Evolutionary conservation across 2,888 invertebrate genomes (phyloP), one percentile per base, ranked within the genome.

Genomic region (Physocephala rufipes): DNA sequence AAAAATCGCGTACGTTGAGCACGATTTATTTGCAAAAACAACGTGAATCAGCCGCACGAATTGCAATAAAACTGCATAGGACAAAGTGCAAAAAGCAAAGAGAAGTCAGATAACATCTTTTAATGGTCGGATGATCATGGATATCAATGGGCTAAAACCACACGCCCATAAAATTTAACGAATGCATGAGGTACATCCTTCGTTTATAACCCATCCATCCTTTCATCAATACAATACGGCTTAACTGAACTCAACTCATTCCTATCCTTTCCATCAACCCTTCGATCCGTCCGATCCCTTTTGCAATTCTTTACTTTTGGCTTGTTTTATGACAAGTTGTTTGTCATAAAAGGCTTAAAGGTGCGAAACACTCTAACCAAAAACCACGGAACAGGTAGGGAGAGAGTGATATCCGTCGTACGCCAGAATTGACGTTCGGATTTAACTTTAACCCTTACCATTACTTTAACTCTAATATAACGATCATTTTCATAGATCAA

Each of bases 71-170:
- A 24, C 4, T 55, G 21, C 53, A 24, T 24, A 55, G 36, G 5
- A 36, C n/a, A 36, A 36, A 4, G 36, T 2, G 24, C 21, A 19
- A 47, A 58, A 26, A 59, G 68, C 70, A 70, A 74, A 73, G 71
- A 58, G 49, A 67, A 12, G 30, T 19, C 66, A 13, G 59, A 49
- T 19, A 67, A 49, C 70, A 71, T 64, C 72, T 81, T 82, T 80
- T 81, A 81, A 82, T 84, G 81, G 80, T 78, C 79, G 82, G 82
- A 83, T 84, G 82, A 84, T 83, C 82, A 82, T 80, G 79, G 78
- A 79, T 82, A 83, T 83, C 81, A 83, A 84, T 82, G 81, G 84
- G 82, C 83, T 82, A 80, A 82, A 84, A 84, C 84, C 83, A 81
- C 82, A 83, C 83, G 81, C 83, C 84, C 82, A 83, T 82, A 81